Percentiles rank a stretch among this genome's conserved stretches.
Evolutionary conservation across 2,113 vertebrate genomes (phyloP).

Genomic region (Vanacampus margaritifer): DNA sequence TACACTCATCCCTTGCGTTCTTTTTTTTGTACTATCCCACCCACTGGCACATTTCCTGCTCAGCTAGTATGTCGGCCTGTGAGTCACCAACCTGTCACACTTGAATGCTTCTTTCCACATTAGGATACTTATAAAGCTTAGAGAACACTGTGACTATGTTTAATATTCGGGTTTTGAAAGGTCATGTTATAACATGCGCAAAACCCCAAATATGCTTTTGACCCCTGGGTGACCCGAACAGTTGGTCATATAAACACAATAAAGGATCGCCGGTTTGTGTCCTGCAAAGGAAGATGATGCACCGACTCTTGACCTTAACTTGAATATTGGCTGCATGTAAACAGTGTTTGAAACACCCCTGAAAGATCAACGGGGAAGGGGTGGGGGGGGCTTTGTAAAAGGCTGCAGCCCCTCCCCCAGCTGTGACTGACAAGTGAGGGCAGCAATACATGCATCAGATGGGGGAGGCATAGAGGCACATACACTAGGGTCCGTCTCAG

Average conservation of each 20-base stretch:
- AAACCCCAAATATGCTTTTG: no score
- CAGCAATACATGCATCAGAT: constrained; percentile 74
- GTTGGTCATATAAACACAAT: no score
- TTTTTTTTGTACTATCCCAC: constrained; percentile 17
- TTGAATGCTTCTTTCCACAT: constrained; percentile 11
- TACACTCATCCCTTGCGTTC: constrained; percentile 22
- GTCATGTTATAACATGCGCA: no score
- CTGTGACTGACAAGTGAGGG: constrained; percentile 71
- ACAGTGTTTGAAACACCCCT: constrained; percentile 8
- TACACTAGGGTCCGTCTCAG: constrained; percentile 65
- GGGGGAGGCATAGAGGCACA: constrained; percentile 53
- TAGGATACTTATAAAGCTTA: constrained; percentile 11
- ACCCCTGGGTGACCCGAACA: no score
- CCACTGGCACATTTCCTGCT: constrained; percentile 26
- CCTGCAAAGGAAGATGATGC: no score
- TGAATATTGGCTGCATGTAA: no score
- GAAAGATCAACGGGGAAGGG: no score
- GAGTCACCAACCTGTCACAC: constrained; percentile 36
- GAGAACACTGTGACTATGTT: not conserved
- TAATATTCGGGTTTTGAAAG: no score
- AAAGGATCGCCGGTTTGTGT: no score
- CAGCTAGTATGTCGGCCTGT: constrained; percentile 22
- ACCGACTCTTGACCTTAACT: no score
- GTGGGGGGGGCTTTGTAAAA: constrained; percentile 36
- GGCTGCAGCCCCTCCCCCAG: constrained; percentile 59